Evolutionary conservation across 2,113 vertebrate species (phyloP), one percentile per base, ranked within the genome.

Genomic region (Corapipo altera): DNA sequence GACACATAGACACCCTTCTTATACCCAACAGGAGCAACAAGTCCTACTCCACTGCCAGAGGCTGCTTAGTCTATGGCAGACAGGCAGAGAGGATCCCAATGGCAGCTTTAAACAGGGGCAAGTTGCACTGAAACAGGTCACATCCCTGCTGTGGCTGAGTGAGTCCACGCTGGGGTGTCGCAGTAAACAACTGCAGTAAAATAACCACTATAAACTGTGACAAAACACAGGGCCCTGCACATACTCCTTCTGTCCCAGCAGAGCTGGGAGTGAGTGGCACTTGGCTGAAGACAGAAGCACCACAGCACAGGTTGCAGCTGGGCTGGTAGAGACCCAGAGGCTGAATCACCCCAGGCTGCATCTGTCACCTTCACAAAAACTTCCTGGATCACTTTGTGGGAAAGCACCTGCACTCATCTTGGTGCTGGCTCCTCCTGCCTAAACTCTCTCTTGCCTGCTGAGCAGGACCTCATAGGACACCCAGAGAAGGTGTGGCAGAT

Each of bases 211-310:
- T 16, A 54, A 89, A 59, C 0, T 28, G 37, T 32, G 20, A 22
- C 20, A 24, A 24, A 55, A 13, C 14, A 17, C 73, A 26, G 20
- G 2, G 28, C 33, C 32, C 10, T 58, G 41, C 49, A 61, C 21
- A 6, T 52, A 35, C 12, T 30, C 35, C n/a, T 90, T 30, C 27
- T 49, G 24, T 16, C 70, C 57, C 17, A 26, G 20, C 0, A 2
- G 11, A 37, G 9, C 59, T 54, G 59, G 69, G 9, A 64, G 15
- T 0, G 0, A 0, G n/a, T n/a, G 35, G 19, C 12, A 14, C 41
- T 23, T 16, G 32, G 22, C n/a, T 52, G 57, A 62, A 70, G 57
- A 35, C 0, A 11, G n/a, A n/a, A 74, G 52, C 23, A 54, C 28
- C 2, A 2, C 51, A 39, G 54, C 27, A 32, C 7, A 10, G 41